Base-by-base conservation (phyloP, 2,888 invertebrate genomes). In the Macrosiphum euphorbiae region DNA sequence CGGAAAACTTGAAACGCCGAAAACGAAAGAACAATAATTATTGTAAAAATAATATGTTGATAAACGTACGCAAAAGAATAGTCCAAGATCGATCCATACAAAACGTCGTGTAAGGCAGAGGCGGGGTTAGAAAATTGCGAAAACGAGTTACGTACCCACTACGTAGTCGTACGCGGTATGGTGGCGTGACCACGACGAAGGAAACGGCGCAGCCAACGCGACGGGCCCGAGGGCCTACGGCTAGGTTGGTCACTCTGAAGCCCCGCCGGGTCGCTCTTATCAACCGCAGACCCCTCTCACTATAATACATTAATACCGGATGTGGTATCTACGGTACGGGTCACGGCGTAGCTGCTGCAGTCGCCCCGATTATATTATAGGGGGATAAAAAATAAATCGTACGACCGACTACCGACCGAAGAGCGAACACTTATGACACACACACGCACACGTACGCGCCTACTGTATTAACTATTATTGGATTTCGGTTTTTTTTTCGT, bases 141-240 rank as follows among this genome's bases (percentile, higher is more conserved):
- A 78, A 78, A 35, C 78, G 35, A 78, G 35, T 35, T 78, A 78
- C 78, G 78, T 78, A 20, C 78, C 20, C 35, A 78, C 67, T 78
- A 78, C 78, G 78, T 78, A 78, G 78, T 78, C 78, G 78, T 20
- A 35, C 35, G 78, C 78, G 78, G 78, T 78, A 78, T 35, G 78
- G 78, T 78, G 78, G 78, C 35, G 35, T 35, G 35, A 78, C 20
- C 35, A 78, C 35, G 35, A 41, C 78, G 35, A 41, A 35, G 20
- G 3, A 11, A 35, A 78, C 78, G 11, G 78, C 20, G 35, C 35
- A 2, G 78, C 78, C 78, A 78, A 78, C 35, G 7, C 20, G 20
- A 78, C 78, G 35, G 20, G 8, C 35, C 35, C 20, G 8, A 20
- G 8, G 20, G 20, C 20, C 35, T 8, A 8, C 1, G 78, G 20